A percentile compares a stretch with the other conserved stretches of the same genome.
These are phyloP conservation scores for Apteryx owenii DNA, from an alignment of 2,113 vertebrate genomes.

Conservation along the genomic window DNA sequence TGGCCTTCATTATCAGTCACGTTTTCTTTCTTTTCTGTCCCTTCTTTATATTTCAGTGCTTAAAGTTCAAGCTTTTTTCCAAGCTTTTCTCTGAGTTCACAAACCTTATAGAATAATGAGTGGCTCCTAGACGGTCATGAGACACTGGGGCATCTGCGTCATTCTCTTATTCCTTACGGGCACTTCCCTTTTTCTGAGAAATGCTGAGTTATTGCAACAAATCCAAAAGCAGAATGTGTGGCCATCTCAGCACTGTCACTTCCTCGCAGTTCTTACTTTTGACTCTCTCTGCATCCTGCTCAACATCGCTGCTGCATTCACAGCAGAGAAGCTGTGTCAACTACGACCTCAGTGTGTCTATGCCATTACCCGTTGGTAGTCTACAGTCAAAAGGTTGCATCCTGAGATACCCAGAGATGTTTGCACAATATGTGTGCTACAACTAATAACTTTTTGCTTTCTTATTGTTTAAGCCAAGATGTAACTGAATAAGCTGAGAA, in stretches of 20 bases:
- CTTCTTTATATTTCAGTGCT: not conserved
- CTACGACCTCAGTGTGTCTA: not conserved
- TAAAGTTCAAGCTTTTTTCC: not conserved
- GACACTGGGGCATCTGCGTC: not conserved
- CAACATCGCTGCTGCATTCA: not conserved
- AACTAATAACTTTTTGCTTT: not conserved
- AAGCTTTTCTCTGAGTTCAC: not conserved
- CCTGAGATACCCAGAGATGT: not conserved
- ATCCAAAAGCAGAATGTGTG: not conserved
- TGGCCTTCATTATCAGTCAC: not conserved
- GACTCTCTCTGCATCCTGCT: not conserved
- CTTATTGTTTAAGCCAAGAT: not conserved
- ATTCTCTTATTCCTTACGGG: not conserved
- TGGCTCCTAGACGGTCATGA: not conserved
- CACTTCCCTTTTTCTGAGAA: not conserved
- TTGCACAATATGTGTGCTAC: not conserved
- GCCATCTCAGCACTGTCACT: not conserved
- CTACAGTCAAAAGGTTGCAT: not conserved
- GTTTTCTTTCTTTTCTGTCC: not conserved
- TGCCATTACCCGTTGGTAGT: not conserved
- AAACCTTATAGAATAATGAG: not conserved
- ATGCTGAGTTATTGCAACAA: not conserved
- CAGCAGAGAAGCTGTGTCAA: not conserved
- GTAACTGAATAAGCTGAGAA: not conserved
- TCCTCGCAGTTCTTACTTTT: not conserved